Evolutionary conservation across 2,888 invertebrate species (phyloP), one percentile per base, ranked within the genome.

Genomic region (Drosophila antonietae): DNA sequence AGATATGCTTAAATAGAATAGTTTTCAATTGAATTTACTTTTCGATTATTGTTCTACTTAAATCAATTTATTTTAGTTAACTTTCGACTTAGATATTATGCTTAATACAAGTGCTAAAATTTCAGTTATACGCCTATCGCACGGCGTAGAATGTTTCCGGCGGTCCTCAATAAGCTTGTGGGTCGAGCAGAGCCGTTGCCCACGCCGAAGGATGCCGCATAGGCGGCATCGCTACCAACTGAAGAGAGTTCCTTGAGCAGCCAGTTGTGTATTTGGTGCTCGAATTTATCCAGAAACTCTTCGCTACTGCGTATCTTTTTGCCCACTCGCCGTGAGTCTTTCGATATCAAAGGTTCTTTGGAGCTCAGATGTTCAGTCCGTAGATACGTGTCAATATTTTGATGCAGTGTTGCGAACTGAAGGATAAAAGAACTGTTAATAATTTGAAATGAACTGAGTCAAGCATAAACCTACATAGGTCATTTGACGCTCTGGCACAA

Each of bases 221-320:
- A 68, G 1, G 76, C 44, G 12, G 66, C 37, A 23, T 68, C 79
- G 0, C 46, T 64, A 3, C 46, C 20, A 15, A 33, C 9, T 6
- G 62, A 57, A 0, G 74, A 70, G 5, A 79, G 55, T 33, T 90
- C 80, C 6, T 75, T 73, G 5, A 80, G 41, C 23, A 91, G 62
- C 91, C 91, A 91, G 14, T 82, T 75, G 65, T 90, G 80, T n/a
- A 91, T 90, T 35, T 88, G 78, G 5, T 69, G 68, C 52, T 81
- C 87, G 56, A 88, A 91, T 57, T 88, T 90, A 10, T 89, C 82
- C 46, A 82, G 57, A 57, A 91, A 91, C 10, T 68, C 37, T 65
- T 91, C 90, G 14, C 59, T 81, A 8, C 74, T 78, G 23, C 73
- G 81, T 8, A 88, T 62, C 37, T 83, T 89, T 20, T 83, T 86